These are phyloP conservation scores for Synodontis membranacea DNA, from an alignment of 2,113 vertebrate genomes.

Conservation along the genomic window DNA sequence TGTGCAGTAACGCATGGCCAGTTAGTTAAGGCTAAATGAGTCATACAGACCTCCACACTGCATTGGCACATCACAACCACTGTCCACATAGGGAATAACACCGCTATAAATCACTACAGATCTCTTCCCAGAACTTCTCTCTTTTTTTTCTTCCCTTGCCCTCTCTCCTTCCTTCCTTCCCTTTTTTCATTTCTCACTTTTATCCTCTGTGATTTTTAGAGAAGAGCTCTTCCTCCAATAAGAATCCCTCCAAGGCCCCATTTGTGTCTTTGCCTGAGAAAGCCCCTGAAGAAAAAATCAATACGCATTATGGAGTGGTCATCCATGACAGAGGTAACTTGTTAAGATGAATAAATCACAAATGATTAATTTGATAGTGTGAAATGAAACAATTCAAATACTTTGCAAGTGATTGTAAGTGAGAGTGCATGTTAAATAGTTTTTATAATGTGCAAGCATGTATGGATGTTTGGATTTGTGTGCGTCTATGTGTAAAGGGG, in stretches of 20 bases:
- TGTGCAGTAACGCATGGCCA: neutral
- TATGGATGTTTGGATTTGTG: neutral
- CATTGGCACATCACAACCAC: neutral
- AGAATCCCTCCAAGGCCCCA: conserved; percentile 77
- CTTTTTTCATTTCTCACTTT: neutral
- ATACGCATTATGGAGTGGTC: conserved; percentile 83
- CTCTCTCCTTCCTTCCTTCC: neutral
- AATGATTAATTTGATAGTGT: neutral
- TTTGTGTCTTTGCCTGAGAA: conserved; percentile 75
- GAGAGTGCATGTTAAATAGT: neutral
- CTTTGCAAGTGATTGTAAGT: neutral
- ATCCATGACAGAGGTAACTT: conserved; percentile 86
- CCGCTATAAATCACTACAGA: neutral
- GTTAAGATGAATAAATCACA: neutral
- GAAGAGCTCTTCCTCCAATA: conserved; percentile 78
- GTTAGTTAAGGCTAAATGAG: neutral
- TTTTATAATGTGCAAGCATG: neutral
- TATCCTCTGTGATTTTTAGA: conserved; percentile 68
- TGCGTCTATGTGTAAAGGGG: neutral
- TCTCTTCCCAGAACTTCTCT: conserved; percentile 8
- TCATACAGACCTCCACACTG: neutral
- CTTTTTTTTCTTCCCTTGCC: neutral
- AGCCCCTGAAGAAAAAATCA: conserved; percentile 73
- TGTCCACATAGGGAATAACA: conserved; percentile 1
- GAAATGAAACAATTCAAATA: neutral